Evolutionary conservation across 2,113 vertebrate genomes (phyloP), one percentile per base, ranked within the genome.

Genomic region (Otus sunia): DNA sequence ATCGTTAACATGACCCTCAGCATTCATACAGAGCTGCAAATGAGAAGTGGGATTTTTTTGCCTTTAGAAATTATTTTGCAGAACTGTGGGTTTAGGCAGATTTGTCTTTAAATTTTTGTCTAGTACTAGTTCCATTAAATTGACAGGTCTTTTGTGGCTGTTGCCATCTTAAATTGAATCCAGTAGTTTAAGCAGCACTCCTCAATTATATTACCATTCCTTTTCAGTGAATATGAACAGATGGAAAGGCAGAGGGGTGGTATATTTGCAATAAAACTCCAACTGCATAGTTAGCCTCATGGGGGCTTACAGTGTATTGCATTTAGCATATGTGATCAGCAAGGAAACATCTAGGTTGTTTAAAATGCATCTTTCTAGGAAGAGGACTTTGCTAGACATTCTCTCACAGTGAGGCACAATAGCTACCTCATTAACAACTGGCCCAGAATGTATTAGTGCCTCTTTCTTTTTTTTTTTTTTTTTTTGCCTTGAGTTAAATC

Each of bases 211-310:
- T 83, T 81, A 58, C 73, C 41, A 78, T 95, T 92, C 94, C 96
- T 92, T 94, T 89, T 91, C 74, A 71, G 68, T 78, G 94, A 88
- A 91, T 91, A 62, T 79, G 94, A 97, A 93, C 97, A 98, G 96
- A 97, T 97, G 97, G 97, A 93, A 97, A 94, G 67, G 76, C 83
- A 94, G 90, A 93, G 75, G 63, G 88, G 72, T 92, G 84, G 75
- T 90, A 75, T 94, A 96, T 89, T 92, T 96, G 97, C 96, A 98
- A 97, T 97, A 93, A 97, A 97, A 97, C 92, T 97, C 97, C 97
- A 97, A 90, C 87, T 77, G 77, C 91, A 79, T 91, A 87, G 90
- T 93, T 93, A 86, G 78, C 64, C 91, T 96, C 92, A 50, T 79
- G 85, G 91, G 95, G 45, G 29, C 74, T 91, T 85, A 68, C 58